Evolutionary conservation across 2,797 vertebrate species (phyloP), one percentile per base, ranked within the genome.

Genomic region (Botia almorhae): DNA sequence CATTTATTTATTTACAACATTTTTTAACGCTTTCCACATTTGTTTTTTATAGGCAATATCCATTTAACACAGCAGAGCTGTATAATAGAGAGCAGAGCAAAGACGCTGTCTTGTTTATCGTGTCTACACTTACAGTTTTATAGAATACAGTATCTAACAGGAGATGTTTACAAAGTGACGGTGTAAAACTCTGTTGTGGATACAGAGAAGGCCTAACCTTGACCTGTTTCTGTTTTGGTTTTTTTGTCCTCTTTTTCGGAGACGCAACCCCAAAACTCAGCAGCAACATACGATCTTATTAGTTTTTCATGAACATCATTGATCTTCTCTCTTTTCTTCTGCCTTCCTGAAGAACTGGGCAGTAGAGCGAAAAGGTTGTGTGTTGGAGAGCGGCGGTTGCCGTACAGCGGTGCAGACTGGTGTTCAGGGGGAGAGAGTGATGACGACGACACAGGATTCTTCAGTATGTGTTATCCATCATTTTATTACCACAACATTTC

Each of bases 401-500:
- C 89, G 11, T 89, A 89, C 73, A 88, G 93, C 76, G 94, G 93
- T 85, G 92, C 93, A 26, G 94, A 95, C 90, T 95, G 94, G 94
- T 94, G 93, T 89, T 95, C 94, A 80, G 94, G 94, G 71, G 94
- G 92, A 74, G 94, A 95, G 89, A 95, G 93, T 84, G 94, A 95
- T 39, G 94, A 95, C 85, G 94, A 95, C 67, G 94, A 95, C 80
- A 91, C 92, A 88, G 92, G 93, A 87, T 95, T 95, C 91, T 95
- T 94, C 90, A 95, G 94, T 95, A 91, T 92, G 94, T 89, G 17
- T 19, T 72, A 39, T 75, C 2, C 51, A 5, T 19, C 3, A 55
- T 33, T 13, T 56, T 69, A 0, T 53, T 46, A 46, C 43, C 7
- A 23, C 3, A 55, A 11, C 2, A 55, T 55, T 72, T 39, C 29